phyloP scores from a whole-genome alignment of 2,888 invertebrate species.

The Apamea anceps region DNA sequence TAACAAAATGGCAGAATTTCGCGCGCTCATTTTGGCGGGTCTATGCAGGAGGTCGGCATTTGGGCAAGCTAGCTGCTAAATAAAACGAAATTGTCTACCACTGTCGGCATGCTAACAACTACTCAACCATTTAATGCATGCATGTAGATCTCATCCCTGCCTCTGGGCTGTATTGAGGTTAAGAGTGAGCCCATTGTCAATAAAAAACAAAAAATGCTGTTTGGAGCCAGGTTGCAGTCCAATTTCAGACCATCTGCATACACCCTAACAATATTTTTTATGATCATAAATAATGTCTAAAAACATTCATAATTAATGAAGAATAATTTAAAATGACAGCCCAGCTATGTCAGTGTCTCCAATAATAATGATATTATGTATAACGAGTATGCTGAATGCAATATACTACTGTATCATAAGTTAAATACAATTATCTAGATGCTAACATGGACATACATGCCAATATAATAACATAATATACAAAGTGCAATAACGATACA shows the following conservation, averaged over 20 bases:
- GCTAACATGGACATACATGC: conserved; percentile 61
- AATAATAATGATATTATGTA: conserved; percentile 45
- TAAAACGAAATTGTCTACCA: neutral
- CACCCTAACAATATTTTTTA: neutral
- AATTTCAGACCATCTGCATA: neutral
- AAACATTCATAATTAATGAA: conserved; percentile 39
- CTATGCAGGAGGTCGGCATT: neutral
- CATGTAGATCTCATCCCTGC: too few relatives aligned
- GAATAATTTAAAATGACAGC: conserved; percentile 34
- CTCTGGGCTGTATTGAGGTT: too few relatives aligned
- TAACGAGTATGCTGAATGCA: conserved; percentile 51
- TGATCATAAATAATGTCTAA: conserved; percentile 31
- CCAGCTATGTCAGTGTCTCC: conserved; percentile 39
- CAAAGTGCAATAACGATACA: conserved; percentile 64
- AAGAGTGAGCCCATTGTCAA: too few relatives aligned
- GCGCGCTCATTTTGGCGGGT: neutral
- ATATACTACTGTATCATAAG: conserved; percentile 50
- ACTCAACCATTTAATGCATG: neutral
- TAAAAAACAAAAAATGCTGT: too few relatives aligned
- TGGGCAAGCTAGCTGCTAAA: neutral
- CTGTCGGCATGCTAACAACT: neutral
- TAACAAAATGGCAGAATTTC: conserved; percentile 6
- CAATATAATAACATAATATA: conserved; percentile 63
- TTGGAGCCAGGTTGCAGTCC: neutral
- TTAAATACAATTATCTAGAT: conserved; percentile 62